These are phyloP conservation scores for Myotis lucifugus DNA, from an alignment of 2,113 vertebrate species.

Conservation along the genomic window DNA sequence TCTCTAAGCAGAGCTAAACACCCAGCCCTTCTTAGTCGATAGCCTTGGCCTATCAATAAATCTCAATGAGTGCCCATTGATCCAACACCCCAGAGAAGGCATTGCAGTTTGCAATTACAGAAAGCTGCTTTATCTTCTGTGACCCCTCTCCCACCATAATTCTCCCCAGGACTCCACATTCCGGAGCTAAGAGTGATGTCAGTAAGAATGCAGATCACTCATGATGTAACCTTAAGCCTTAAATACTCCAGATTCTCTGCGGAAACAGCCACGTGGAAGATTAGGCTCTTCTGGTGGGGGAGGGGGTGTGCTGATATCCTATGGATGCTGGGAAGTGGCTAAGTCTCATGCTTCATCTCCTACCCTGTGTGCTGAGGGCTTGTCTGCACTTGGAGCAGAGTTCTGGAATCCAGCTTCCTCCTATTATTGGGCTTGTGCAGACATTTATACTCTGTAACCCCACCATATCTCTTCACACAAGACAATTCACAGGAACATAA, in stretches of 20 bases:
- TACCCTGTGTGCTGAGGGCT: background rate
- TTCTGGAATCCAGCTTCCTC: conserved; percentile 47
- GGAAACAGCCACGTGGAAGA: conserved; percentile 49
- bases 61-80: background rate
- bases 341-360: conserved; percentile 41
- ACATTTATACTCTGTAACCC: conserved; percentile 37
- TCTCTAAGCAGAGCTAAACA: background rate
- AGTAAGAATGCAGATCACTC: background rate
- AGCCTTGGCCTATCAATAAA: background rate
- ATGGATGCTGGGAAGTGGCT: conserved; percentile 3
- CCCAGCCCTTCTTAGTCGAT: background rate
- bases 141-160: background rate
- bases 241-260: conserved; percentile 12
- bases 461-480: conserved; percentile 65
- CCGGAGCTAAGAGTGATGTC: background rate
- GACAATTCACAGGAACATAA: conserved; percentile 62
- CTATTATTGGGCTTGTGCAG: conserved; percentile 54
- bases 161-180: background rate
- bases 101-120: background rate
- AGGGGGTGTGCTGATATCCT: background rate
- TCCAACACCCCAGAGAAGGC: background rate
- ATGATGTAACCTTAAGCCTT: background rate
- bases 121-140: background rate
- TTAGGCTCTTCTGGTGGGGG: background rate
- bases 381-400: background rate